Conservation (phyloP, 1,140 invertebrate species). For the Sipha flava region DNA sequence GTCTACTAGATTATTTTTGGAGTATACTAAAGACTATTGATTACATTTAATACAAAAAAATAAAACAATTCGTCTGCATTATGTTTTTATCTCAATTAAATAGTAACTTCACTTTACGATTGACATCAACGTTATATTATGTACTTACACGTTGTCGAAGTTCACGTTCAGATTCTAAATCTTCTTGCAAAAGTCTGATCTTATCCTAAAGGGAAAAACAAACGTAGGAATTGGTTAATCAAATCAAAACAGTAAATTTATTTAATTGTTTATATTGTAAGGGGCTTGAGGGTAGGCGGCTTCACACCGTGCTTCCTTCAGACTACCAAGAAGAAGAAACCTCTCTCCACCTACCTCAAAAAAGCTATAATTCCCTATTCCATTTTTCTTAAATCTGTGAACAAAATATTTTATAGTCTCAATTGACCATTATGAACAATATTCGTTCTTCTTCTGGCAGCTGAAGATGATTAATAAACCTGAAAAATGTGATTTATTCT, state of each 20-base stretch:
- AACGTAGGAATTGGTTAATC: conserved; percentile 30
- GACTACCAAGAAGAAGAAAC: conserved; percentile 18
- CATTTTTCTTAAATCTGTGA: neutral
- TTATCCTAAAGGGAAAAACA: conserved; percentile 73
- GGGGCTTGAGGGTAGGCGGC: neutral
- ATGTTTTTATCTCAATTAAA: neutral
- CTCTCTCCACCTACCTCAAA: neutral
- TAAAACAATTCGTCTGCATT: no score
- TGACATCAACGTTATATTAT: neutral
- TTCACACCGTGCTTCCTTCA: conserved; percentile 23
- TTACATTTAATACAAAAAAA: no score
- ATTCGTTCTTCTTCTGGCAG: conserved; percentile 20
- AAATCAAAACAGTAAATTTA: conserved; percentile 12
- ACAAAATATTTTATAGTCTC: neutral
- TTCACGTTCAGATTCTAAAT: conserved; percentile 93
- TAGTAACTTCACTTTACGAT: neutral
- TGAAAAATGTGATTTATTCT: conserved; percentile 16
- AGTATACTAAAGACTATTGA: no score
- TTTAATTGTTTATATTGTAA: conserved; percentile 16
- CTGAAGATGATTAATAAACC: neutral
- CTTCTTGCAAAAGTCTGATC: conserved; percentile 93
- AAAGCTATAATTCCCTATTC: neutral
- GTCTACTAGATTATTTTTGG: no score
- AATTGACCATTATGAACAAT: neutral
- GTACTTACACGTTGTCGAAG: conserved; percentile 87